A percentile compares a stretch with the other conserved stretches of the same genome.
These are phyloP conservation scores for Suncus etruscus DNA, from an alignment of 2,113 vertebrate genomes.

Conservation along the genomic window DNA sequence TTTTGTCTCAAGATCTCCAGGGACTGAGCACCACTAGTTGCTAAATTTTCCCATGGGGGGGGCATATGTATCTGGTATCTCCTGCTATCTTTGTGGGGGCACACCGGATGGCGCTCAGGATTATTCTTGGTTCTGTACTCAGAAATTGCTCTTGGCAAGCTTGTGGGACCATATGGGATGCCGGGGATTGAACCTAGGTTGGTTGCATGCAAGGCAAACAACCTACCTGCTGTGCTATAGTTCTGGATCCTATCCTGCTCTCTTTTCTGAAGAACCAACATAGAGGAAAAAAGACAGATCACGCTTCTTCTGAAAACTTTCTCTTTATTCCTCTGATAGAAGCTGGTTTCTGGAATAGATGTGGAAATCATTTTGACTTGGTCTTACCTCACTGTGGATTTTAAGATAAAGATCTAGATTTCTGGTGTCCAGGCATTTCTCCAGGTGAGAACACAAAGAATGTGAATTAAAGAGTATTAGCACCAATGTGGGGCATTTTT, in stretches of 20 bases:
- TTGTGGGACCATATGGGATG: too few relatives aligned
- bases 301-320: slow-evolving; percentile 48
- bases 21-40: background rate
- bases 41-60: background rate
- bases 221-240: too few relatives aligned
- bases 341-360: slow-evolving; percentile 36
- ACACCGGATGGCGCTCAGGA: too few relatives aligned
- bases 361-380: background rate
- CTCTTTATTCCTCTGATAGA: slow-evolving; percentile 69
- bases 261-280: background rate
- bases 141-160: too few relatives aligned
- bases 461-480: slow-evolving; percentile 29
- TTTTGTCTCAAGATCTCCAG: slow-evolving; percentile 17
- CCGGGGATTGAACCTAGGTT: too few relatives aligned
- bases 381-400: background rate
- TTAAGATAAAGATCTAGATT: slow-evolving; percentile 8
- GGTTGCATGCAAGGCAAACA: too few relatives aligned
- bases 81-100: background rate
- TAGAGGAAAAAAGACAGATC: slow-evolving; percentile 41
- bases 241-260: background rate
- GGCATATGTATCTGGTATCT: slow-evolving; percentile 13
- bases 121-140: too few relatives aligned
- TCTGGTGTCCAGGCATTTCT: slow-evolving; percentile 8
- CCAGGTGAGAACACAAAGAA: background rate
- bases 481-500: background rate